Percentiles rank a stretch among this genome's conserved stretches.
Evolutionary conservation across 2,797 vertebrate species (phyloP).

Genomic region (Sebastes aleutianus): DNA sequence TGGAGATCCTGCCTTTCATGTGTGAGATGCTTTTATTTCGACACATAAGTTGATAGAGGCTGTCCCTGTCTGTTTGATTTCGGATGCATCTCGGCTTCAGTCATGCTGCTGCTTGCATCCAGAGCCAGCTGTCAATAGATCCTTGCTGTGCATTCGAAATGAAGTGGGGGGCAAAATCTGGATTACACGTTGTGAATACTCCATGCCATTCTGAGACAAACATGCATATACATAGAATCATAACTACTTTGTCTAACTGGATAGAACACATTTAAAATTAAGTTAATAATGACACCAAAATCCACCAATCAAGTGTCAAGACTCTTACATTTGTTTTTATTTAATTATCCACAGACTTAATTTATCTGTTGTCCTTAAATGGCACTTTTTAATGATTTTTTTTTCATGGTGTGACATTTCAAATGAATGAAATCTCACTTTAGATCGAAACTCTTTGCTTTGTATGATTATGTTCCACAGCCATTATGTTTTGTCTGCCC

Average conservation of each 20-base stretch:
- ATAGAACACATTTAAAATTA: neutral
- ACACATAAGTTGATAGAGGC: constrained; percentile 67
- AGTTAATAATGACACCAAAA: neutral
- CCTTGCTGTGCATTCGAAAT: constrained; percentile 36
- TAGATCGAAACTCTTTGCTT: neutral
- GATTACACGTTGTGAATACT: neutral
- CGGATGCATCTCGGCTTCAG: constrained; percentile 49
- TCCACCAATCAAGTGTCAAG: neutral
- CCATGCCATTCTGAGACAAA: neutral
- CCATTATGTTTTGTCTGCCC: constrained; percentile 15
- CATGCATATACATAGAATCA: neutral
- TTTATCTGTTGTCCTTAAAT: neutral
- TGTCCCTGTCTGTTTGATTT: constrained; percentile 63
- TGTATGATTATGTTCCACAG: neutral
- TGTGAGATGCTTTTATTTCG: constrained; percentile 79
- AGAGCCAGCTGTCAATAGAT: constrained; percentile 42
- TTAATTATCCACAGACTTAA: neutral
- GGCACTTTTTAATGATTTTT: neutral
- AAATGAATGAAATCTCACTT: neutral
- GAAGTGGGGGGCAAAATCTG: neutral
- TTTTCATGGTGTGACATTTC: neutral
- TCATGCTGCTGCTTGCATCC: constrained; percentile 41
- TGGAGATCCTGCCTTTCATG: constrained; percentile 84
- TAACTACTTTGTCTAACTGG: neutral
- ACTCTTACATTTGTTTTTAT: neutral